Evolutionary conservation across 2,888 invertebrate genomes (phyloP).

Genomic region (Lathronympha strigana): DNA sequence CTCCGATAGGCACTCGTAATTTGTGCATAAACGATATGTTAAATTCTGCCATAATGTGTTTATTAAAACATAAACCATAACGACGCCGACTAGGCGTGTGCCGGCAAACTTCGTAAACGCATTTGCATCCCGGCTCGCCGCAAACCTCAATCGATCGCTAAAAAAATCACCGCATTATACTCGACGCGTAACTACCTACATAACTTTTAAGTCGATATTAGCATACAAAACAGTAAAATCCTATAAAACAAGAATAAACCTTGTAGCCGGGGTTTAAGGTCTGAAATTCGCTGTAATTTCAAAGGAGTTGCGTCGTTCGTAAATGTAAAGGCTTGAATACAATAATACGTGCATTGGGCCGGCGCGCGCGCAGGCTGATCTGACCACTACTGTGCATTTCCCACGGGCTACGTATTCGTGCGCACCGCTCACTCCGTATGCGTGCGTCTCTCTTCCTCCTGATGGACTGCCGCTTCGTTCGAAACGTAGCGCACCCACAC

Average conservation of each 20-base stretch:
- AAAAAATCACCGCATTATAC: constrained; percentile 81
- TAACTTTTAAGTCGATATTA: constrained; percentile 50
- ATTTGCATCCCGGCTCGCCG: constrained; percentile 79
- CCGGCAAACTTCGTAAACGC: constrained; percentile 73
- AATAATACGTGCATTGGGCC: constrained; percentile 84
- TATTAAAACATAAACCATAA: constrained; percentile 65
- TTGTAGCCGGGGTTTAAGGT: constrained; percentile 51
- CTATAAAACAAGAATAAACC: constrained; percentile 50
- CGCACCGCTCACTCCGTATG: constrained; percentile 63
- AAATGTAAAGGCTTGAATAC: constrained; percentile 72
- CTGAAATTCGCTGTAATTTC: constrained; percentile 44
- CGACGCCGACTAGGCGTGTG: constrained; percentile 69
- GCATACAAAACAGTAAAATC: constrained; percentile 46
- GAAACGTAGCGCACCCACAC: constrained; percentile 84
- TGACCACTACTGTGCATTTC: constrained; percentile 85
- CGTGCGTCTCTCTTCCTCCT: constrained; percentile 68
- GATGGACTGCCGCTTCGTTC: constrained; percentile 82
- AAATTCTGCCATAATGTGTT: constrained; percentile 59
- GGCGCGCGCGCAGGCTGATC: constrained; percentile 83
- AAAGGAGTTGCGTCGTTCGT: constrained; percentile 65
- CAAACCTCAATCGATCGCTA: constrained; percentile 82
- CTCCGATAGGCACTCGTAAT: neutral
- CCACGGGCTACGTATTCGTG: constrained; percentile 77
- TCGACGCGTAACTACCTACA: constrained; percentile 73
- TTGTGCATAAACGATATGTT: constrained; percentile 7